Conservation (phyloP, 1,140 invertebrate genomes). For the Kradibia gibbosae region DNA sequence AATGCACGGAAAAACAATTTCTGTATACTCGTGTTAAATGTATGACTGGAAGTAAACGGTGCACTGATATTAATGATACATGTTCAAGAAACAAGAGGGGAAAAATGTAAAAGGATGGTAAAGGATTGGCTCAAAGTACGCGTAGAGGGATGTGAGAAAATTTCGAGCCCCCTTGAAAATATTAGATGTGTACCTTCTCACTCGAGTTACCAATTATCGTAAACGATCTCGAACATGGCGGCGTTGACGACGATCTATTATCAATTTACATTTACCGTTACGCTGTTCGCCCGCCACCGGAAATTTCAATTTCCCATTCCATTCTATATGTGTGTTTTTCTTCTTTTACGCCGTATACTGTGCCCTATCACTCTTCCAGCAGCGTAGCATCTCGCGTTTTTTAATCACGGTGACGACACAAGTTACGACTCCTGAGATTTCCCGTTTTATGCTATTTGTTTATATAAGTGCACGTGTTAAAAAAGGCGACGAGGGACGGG, state of each 20-base stretch:
- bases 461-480: slow-evolving; percentile 12
- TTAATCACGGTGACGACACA: background rate
- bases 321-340: background rate
- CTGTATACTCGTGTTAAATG: no score
- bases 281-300: background rate
- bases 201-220: background rate
- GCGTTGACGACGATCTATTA: slow-evolving; percentile 1
- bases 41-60: background rate
- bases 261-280: slow-evolving; percentile 15
- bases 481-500: background rate
- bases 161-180: background rate
- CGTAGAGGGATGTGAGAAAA: background rate
- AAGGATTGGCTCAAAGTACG: background rate
- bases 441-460: background rate
- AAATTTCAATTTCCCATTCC: slow-evolving; percentile 18
- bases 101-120: background rate
- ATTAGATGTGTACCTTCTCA: background rate
- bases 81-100: background rate
- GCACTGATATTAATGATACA: background rate
- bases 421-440: slow-evolving; percentile 32
- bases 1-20: no score
- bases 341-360: background rate
- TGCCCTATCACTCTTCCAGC: background rate
- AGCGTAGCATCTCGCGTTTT: background rate
- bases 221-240: background rate